Base-by-base conservation (phyloP, 2,797 vertebrate species). In the Helicolenus hilgendorfi region DNA sequence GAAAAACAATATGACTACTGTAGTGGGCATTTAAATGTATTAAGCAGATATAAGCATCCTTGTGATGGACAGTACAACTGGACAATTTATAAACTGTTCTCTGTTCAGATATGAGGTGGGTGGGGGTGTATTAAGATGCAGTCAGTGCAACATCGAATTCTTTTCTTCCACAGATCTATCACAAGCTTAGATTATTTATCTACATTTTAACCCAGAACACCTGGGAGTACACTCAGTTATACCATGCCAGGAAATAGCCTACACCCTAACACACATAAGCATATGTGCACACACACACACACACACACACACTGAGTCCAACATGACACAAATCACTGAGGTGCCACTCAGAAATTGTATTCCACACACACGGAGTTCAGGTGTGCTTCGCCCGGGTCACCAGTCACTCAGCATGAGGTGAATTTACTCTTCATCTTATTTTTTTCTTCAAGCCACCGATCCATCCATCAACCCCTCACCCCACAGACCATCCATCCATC, bases 141-240 rank as follows among this genome's bases (percentile, higher is more conserved):
- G 41, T 45, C 59, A 38, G 63, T 63, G 29, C 35, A 45, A 72
- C 64, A 75, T 33, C 65, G 84, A 76, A 89, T 80, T 88, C 38
- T 87, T 92, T 77, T 79, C 62, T 33, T 22, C 22, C 14, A 62
- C 36, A 71, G 36, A 71, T 63, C 80, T 38, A 82, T 83, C 88
- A 86, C 79, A 78, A 56, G 72, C 45, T 89, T 35, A 59, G 72
- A 92, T 94, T 80, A 88, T 92, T 87, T 84, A 88, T 89, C 85
- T 79, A 76, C 72, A 86, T 24, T 77, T 77, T 81, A 73, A 35
- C 36, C 75, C 41, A 26, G 65, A 72, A 67, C 56, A 59, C 68
- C 35, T 53, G 15, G 26, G 38, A 20, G 45, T 85, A 60, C n/a
- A n/a, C 38, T 55, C 13, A 35, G 41, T 81, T 5, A 72, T 18